phyloP scores from a whole-genome alignment of 2,888 invertebrate genomes.

The Heliconius cydno region DNA sequence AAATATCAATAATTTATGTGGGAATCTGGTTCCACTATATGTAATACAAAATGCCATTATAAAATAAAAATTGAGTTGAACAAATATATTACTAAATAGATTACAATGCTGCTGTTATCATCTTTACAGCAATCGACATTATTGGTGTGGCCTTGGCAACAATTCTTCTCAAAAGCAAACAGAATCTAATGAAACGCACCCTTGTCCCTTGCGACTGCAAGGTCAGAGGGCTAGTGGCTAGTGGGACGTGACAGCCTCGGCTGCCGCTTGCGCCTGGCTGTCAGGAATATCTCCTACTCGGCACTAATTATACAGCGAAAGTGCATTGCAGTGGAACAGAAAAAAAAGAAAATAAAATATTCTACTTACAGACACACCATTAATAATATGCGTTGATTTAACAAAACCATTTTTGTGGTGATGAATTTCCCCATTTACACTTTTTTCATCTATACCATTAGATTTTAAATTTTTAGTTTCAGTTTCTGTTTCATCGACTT shows the following conservation, averaged over 20 bases:
- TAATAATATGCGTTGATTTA: constrained; percentile 56
- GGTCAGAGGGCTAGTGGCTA: constrained; percentile 6
- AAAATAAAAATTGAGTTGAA: background rate
- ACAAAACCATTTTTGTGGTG: constrained; percentile 64
- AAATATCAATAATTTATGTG: background rate
- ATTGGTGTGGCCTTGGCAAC: constrained; percentile 35
- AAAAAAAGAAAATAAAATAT: constrained; percentile 32
- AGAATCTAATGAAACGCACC: background rate
- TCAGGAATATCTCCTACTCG: background rate
- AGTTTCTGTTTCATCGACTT: constrained; percentile 49
- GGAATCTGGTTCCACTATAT: background rate
- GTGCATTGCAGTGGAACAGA: constrained; percentile 12
- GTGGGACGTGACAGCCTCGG: background rate
- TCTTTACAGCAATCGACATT: constrained; percentile 18
- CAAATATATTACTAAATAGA: constrained; percentile 3
- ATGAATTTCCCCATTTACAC: constrained; percentile 62
- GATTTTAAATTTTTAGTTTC: constrained; percentile 55
- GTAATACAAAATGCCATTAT: background rate
- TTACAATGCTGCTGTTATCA: constrained; percentile 12
- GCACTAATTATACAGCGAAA: background rate
- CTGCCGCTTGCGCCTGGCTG: background rate
- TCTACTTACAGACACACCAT: constrained; percentile 68
- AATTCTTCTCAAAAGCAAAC: background rate
- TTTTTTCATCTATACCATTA: constrained; percentile 55
- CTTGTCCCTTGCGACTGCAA: background rate